Evolutionary conservation across 2,888 invertebrate genomes (phyloP), one percentile per base, ranked within the genome.

Genomic region (Matsumyia berberina): DNA sequence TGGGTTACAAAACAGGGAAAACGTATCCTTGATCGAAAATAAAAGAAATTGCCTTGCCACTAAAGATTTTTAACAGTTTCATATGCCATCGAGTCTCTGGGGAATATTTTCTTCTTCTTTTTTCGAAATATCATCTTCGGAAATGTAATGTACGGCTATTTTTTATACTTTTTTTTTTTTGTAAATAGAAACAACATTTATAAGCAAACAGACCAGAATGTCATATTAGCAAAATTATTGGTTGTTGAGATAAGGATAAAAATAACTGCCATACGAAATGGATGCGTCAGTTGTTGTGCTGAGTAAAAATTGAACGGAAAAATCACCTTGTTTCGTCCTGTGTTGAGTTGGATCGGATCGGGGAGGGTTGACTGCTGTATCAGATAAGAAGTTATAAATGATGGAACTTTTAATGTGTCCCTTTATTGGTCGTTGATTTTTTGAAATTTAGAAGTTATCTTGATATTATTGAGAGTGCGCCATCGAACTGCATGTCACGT

Each of bases 171-270:
- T 62, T 62, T 72, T 77, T 66, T 49, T 5, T 11, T 35, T 33
- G 29, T 35, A 15, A 44, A 31, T 11, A 53, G 35, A 35, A 37
- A 49, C 12, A 8, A 17, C 39, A 57, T 78, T 72, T 60, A 60
- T 24, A 66, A 70, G 66, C 17, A 77, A 49, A 67, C 42, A 73
- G 79, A 79, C 69, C 66, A 33, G 66, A 76, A 85, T 85, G 85
- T 76, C 85, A 85, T 85, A 85, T 85, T 85, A 85, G 85, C 66
- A 76, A 76, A 85, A 85, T 85, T 85, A 85, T 85, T 85, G 85
- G 85, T 80, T 80, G 33, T 66, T 70, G 53, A 69, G 85, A 85
- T 85, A 85, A 85, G 80, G 69, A 85, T 80, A 70, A 44, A 44
- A 77, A 53, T 77, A 72, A 77, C 58, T 82, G 74, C 79, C 69